phyloP scores from a whole-genome alignment of 2,888 invertebrate species.

The Ligdia adustata region DNA sequence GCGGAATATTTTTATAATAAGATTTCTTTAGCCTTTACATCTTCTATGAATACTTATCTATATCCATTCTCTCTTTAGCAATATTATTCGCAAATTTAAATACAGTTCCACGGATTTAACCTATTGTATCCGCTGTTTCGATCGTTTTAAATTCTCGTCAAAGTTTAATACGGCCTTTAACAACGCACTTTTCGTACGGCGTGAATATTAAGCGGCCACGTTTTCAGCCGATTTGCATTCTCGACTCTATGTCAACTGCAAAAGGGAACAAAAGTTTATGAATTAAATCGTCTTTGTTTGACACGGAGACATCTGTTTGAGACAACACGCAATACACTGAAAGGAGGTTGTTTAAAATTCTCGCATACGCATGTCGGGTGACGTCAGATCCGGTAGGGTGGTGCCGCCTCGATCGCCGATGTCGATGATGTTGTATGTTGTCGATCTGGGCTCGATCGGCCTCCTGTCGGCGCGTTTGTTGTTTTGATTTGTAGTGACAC shows the following conservation, averaged over 20 bases:
- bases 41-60: not conserved
- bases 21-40: slow-evolving; percentile 6
- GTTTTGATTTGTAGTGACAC: slow-evolving; percentile 74
- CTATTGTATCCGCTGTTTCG: slow-evolving; percentile 45
- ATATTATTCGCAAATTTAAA: slow-evolving; percentile 16
- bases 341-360: slow-evolving; percentile 81
- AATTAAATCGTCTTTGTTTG: slow-evolving; percentile 40
- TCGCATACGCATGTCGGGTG: slow-evolving; percentile 72
- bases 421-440: slow-evolving; percentile 67
- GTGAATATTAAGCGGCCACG: slow-evolving; percentile 67
- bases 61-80: slow-evolving; percentile 3
- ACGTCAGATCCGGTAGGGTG: slow-evolving; percentile 73
- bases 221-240: slow-evolving; percentile 39
- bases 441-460: slow-evolving; percentile 71
- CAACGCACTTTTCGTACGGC: slow-evolving; percentile 66
- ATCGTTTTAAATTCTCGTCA: slow-evolving; percentile 62
- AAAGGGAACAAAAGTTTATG: slow-evolving; percentile 44
- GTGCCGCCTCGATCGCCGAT: slow-evolving; percentile 19
- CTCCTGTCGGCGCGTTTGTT: slow-evolving; percentile 78
- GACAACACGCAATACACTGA: slow-evolving; percentile 67
- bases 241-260: slow-evolving; percentile 50
- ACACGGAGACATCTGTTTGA: slow-evolving; percentile 70
- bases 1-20: slow-evolving; percentile 8
- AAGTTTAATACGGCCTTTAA: slow-evolving; percentile 69
- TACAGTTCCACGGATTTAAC: slow-evolving; percentile 43